Evolutionary conservation across 1,140 invertebrate species (phyloP), one percentile per base, ranked within the genome.

Genomic region (Lucilia cuprina): DNA sequence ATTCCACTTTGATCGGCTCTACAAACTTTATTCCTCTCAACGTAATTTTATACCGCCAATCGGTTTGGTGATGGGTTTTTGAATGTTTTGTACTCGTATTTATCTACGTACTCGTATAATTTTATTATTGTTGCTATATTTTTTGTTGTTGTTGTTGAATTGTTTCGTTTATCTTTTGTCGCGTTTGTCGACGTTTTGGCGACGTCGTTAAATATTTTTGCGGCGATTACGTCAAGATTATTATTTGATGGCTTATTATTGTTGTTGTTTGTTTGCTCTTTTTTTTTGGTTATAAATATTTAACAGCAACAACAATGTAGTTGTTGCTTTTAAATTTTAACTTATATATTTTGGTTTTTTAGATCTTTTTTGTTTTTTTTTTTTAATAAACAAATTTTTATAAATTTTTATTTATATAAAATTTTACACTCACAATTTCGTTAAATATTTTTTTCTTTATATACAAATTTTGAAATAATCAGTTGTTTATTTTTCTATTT

Each of bases 161-260:
- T 74, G 65, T 47, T 50, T 80, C 47, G 77, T 17, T 80, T 80
- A 80, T 80, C 77, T 49, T 80, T 80, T 80, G 77, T 80, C 77
- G 77, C 77, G 77, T 49, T 80, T 80, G 13, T 50, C 77, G 77
- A 80, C 77, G 77, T 80, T 80, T 80, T 80, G 77, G 77, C 77
- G 77, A 80, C 77, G 77, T 80, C 77, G 77, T 80, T 80, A 80
- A 80, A 80, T 80, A 80, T 80, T 85, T 85, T 86, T 84, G 85
- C 86, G 87, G 86, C 84, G 88, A 89, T 89, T 89, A 89, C 88
- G 88, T 89, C 88, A 89, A 89, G 88, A 89, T 87, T 87, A 88
- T 89, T 89, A 86, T 80, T 50, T 80, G 87, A 87, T 89, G 86
- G 86, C 85, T 25, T 83, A 13, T 65, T 82, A 47, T 60, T 50